These are phyloP conservation scores for Porphyrio hochstetteri DNA, from an alignment of 2,113 vertebrate species.

Conservation along the genomic window DNA sequence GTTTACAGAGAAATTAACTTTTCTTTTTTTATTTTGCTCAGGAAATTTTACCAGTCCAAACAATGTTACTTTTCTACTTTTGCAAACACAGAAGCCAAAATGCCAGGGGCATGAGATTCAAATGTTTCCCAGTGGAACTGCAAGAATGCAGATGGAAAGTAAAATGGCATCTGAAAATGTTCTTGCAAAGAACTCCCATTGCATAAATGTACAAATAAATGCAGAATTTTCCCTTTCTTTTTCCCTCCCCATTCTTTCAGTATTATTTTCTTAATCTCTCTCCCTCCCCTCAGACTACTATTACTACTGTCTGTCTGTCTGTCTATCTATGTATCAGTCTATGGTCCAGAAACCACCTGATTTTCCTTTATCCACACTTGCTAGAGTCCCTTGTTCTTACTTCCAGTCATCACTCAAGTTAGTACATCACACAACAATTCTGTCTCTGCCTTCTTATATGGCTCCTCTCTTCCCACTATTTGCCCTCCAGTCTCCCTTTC, in stretches of 20 bases:
- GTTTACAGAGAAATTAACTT: neutral
- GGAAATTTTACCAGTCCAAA: neutral
- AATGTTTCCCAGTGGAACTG: neutral
- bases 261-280: neutral
- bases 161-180: neutral
- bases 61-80: neutral
- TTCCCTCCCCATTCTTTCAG: neutral
- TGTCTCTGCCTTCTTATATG: neutral
- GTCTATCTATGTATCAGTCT: neutral
- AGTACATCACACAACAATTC: neutral
- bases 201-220: neutral
- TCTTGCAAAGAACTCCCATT: neutral
- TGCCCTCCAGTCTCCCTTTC: neutral
- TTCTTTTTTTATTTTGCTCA: neutral
- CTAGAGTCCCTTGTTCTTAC: neutral
- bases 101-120: neutral
- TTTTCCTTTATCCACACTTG: neutral
- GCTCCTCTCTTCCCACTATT: neutral
- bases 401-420: neutral
- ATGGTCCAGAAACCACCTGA: neutral
- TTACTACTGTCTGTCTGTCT: too few relatives aligned
- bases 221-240: neutral
- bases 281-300: neutral
- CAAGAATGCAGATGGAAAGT: neutral
- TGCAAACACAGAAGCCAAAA: neutral